A percentile compares a stretch with the other conserved stretches of the same genome.
Evolutionary conservation across 2,113 vertebrate species (phyloP).

Genomic region (Callaeas wilsoni): DNA sequence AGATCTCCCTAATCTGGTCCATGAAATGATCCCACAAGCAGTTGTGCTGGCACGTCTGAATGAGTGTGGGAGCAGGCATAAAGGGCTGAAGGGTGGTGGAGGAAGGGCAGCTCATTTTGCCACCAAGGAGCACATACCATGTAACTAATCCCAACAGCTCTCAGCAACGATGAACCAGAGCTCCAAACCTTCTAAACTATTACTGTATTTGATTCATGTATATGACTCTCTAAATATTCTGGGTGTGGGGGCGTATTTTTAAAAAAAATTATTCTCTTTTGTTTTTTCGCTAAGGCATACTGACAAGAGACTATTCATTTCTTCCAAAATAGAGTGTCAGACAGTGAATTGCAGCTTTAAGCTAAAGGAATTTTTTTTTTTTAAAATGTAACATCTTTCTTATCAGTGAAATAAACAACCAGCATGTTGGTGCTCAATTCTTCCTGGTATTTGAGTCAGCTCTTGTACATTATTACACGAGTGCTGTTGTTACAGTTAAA

Average conservation of each 20-base stretch:
- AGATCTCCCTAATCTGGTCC: background rate
- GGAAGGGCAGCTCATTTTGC: background rate
- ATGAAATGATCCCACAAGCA: background rate
- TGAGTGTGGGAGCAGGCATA: background rate
- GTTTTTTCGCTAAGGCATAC: background rate
- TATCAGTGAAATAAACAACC: conserved; percentile 14
- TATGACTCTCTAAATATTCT: background rate
- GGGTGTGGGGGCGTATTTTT: background rate
- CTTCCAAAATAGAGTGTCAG: conserved; percentile 18
- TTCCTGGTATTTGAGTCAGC: background rate
- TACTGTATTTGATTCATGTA: background rate
- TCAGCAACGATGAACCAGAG: background rate
- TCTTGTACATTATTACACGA: background rate
- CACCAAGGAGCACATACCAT: background rate
- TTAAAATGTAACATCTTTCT: conserved; percentile 2
- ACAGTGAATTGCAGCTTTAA: conserved; percentile 12
- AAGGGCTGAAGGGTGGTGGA: background rate
- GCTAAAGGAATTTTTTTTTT: background rate
- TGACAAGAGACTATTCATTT: conserved; percentile 4
- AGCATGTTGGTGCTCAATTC: background rate
- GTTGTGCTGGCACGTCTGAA: background rate
- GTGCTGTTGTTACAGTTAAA: background rate
- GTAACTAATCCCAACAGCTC: background rate
- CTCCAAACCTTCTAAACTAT: background rate
- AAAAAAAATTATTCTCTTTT: background rate